Conservation (phyloP, 2,797 vertebrate genomes). For the Carcharodon carcharias region DNA sequence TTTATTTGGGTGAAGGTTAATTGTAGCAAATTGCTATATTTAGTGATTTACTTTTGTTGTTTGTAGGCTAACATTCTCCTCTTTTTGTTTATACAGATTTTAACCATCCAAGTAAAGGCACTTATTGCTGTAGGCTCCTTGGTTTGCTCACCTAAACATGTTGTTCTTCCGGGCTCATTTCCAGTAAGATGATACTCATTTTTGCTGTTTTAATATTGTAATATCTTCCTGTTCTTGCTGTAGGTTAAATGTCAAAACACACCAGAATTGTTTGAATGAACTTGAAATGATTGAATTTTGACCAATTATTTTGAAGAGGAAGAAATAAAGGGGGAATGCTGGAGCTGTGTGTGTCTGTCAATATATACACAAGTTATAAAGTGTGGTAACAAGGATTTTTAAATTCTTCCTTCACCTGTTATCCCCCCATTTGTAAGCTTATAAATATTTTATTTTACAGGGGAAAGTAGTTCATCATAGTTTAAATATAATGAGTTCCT, state of each 20-base stretch:
- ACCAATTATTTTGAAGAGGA: background rate
- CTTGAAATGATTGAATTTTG: background rate
- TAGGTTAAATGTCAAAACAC: background rate
- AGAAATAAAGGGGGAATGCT: background rate
- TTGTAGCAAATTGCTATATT: background rate
- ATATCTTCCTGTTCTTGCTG: background rate
- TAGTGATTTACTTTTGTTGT: background rate
- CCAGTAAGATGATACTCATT: slow-evolving; percentile 68
- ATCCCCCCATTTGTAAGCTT: background rate
- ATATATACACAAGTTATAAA: background rate
- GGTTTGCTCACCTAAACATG: slow-evolving; percentile 81
- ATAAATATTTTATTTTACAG: slow-evolving; percentile 53
- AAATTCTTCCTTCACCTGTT: background rate
- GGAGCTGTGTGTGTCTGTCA: no score
- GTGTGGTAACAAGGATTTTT: background rate
- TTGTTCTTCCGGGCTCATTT: slow-evolving; percentile 81
- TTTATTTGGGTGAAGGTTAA: slow-evolving; percentile 7
- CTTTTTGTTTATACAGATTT: slow-evolving; percentile 64
- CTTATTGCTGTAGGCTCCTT: slow-evolving; percentile 86
- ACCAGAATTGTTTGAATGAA: background rate
- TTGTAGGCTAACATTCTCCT: background rate
- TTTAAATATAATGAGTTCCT: slow-evolving; percentile 89
- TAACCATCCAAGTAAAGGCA: slow-evolving; percentile 91
- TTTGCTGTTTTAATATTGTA: background rate
- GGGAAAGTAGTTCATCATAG: slow-evolving; percentile 92